A percentile compares a stretch with the other conserved stretches of the same genome.
Evolutionary conservation across 2,113 vertebrate species (phyloP).

Genomic region (Nyctibius bracteatus): DNA sequence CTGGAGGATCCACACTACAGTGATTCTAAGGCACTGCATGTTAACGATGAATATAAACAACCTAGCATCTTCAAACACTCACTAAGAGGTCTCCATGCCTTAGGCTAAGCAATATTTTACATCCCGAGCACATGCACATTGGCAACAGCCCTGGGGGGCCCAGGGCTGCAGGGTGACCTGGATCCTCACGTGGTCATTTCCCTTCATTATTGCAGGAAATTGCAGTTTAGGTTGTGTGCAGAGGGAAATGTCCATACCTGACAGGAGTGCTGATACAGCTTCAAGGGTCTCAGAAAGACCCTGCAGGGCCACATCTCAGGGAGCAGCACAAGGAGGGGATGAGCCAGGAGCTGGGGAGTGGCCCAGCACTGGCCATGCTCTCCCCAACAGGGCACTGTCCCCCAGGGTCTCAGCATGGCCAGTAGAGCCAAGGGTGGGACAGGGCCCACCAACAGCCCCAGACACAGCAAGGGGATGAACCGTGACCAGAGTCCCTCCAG

Average conservation of each 20-base stretch:
- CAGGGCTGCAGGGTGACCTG: neutral
- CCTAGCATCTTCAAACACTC: neutral
- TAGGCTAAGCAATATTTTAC: neutral
- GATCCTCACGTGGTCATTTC: neutral
- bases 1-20: neutral
- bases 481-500: neutral
- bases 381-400: neutral
- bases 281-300: neutral
- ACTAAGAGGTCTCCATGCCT: neutral
- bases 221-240: neutral
- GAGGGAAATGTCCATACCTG: neutral
- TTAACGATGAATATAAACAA: neutral
- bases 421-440: neutral
- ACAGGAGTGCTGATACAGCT: neutral
- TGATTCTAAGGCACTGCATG: neutral
- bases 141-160: neutral
- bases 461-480: accelerated
- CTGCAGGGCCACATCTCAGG: neutral
- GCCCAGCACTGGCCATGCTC: neutral
- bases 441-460: neutral
- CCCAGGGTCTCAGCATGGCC: neutral
- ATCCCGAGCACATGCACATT: neutral
- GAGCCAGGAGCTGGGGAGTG: neutral
- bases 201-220: neutral
- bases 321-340: neutral